Percentiles rank a stretch among this genome's conserved stretches.
These are phyloP conservation scores for Synergus laeviventris DNA, from an alignment of 2,888 invertebrate species.

Conservation along the genomic window DNA sequence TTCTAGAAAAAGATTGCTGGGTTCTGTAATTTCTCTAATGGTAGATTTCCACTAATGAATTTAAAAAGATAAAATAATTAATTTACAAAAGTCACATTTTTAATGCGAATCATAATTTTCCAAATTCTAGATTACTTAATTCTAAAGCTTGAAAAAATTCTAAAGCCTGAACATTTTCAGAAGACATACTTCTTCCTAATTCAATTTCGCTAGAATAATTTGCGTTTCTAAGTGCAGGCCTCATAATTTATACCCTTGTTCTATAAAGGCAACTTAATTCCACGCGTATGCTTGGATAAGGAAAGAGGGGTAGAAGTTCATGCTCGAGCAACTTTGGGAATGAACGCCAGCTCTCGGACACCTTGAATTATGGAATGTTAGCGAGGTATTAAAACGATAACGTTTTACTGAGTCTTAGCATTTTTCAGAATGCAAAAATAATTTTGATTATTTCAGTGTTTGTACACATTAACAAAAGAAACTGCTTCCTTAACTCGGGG, in stretches of 20 bases:
- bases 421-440: slow-evolving; percentile 9
- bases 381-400: slow-evolving; percentile 25
- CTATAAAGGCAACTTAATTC: slow-evolving; percentile 22
- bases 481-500: slow-evolving; percentile 8
- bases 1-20: not conserved
- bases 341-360: slow-evolving; percentile 26
- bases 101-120: too few relatives aligned
- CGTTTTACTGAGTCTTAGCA: not conserved
- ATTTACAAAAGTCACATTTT: too few relatives aligned
- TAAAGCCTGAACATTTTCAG: not conserved
- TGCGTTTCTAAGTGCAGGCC: not conserved
- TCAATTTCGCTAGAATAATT: slow-evolving; percentile 12
- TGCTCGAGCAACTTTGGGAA: slow-evolving; percentile 1
- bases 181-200: not conserved
- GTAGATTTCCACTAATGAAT: not conserved
- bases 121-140: not conserved
- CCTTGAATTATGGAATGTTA: slow-evolving; percentile 32
- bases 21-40: not conserved
- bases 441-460: slow-evolving; percentile 8
- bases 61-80: not conserved
- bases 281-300: slow-evolving; percentile 3
- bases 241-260: slow-evolving; percentile 31
- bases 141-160: not conserved
- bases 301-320: not conserved
- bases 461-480: slow-evolving; percentile 15